Evolutionary conservation across 2,888 invertebrate genomes (phyloP), one percentile per base, ranked within the genome.

Genomic region (Ischnura elegans): DNA sequence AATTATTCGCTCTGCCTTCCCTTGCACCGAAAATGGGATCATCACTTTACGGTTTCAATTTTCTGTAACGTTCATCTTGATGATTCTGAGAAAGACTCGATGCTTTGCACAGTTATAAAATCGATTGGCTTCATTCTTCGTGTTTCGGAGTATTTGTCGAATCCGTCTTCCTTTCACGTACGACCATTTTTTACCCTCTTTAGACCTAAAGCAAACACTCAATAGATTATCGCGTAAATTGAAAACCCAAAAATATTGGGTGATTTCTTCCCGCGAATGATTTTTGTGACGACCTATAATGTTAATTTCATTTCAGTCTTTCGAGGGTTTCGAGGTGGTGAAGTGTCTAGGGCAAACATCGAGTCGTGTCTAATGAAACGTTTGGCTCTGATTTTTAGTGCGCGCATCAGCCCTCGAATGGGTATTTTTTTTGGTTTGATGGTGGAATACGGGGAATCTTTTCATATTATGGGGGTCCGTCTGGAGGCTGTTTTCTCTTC

Each of bases 401-500:
- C 10, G 10, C 8, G 21, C 29, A 36, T 13, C 29, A 76, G 36
- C 10, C 36, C 36, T 13, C 76, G 13, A 36, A 16, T 29, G n/a
- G 76, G 2, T 76, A 76, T 16, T 76, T 2, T 76, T 21, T 5
- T 10, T 29, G 76, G 10, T 76, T 76, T 76, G 5, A 76, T 76
- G 76, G 10, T 16, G 76, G 29, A 29, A 76, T 76, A 29, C 8
- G 13, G 36, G 10, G 36, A 4, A 36, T 36, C 36, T 36, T 76
- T 25, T 6, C 10, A 76, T 76, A 36, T 36, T 36, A 76, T 10
- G 13, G 25, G 76, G 76, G 13, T 29, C 36, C 36, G 29, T 36
- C 76, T n/a, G 29, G n/a, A n/a, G 66, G 6, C 66, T 66, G 66
- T 76, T 76, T 76, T 76, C 36, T 76, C 36, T 76, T 76, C 76